Evolutionary conservation across 2,888 invertebrate species (phyloP).

Genomic region (Cremastobaeus sp.): DNA sequence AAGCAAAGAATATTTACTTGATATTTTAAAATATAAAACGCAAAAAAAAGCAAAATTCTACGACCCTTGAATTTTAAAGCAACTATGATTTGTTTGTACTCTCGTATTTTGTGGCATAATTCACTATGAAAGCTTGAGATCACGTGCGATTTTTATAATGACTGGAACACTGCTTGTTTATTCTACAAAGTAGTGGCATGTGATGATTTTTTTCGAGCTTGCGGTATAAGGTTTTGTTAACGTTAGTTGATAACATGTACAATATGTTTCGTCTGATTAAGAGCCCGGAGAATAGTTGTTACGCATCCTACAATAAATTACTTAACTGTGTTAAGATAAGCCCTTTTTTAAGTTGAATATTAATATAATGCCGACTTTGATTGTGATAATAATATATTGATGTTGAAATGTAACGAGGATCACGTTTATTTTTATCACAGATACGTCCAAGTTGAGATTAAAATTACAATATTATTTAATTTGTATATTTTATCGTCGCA

Average conservation of each 20-base stretch:
- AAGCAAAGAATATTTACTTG: too few species aligned
- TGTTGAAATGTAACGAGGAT: conserved; percentile 26
- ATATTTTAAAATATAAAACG: too few species aligned
- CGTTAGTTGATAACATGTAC: conserved; percentile 55
- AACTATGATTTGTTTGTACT: too few species aligned
- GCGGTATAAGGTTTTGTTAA: conserved; percentile 60
- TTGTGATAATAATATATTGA: conserved; percentile 48
- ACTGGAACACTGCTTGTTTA: conserved; percentile 55
- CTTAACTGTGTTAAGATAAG: conserved; percentile 18
- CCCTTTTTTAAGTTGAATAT: conserved; percentile 15
- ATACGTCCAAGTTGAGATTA: conserved; percentile 32
- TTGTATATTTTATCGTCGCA: conserved; percentile 23
- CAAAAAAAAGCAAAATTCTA: too few species aligned
- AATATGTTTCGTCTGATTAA: conserved; percentile 48
- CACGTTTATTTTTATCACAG: conserved; percentile 18
- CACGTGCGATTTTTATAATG: conserved; percentile 53
- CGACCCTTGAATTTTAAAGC: too few species aligned
- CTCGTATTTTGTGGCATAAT: too few species aligned
- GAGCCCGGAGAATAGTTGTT: conserved; percentile 47
- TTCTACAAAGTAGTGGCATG: conserved; percentile 54
- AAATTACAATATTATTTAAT: conserved; percentile 25
- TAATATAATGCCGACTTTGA: conserved; percentile 29
- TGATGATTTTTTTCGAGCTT: conserved; percentile 58
- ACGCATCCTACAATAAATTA: too few species aligned
- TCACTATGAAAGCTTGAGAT: conserved; percentile 25